These are phyloP conservation scores for Lutjanus argentimaculatus DNA, from an alignment of 2,797 vertebrate genomes.

Conservation along the genomic window DNA sequence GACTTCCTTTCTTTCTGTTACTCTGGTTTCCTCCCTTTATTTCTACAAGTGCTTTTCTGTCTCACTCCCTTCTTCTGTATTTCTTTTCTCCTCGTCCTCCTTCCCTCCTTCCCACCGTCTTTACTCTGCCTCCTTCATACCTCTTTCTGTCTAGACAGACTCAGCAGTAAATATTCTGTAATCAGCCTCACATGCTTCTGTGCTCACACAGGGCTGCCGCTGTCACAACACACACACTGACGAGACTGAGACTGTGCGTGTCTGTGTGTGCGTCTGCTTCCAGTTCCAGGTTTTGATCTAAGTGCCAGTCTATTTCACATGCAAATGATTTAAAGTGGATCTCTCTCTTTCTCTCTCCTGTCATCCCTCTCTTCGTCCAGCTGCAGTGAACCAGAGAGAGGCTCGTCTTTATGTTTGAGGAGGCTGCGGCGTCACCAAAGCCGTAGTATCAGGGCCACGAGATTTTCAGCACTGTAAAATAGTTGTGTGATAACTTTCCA, in stretches of 20 bases:
- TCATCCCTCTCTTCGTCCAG: constrained; percentile 59
- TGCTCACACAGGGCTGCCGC: constrained; percentile 45
- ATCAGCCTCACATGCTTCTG: constrained; percentile 63
- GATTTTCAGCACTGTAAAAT: not conserved
- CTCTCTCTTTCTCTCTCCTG: constrained; percentile 31
- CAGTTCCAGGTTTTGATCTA: constrained; percentile 66
- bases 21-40: not conserved
- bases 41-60: not conserved
- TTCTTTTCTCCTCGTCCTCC: not conserved
- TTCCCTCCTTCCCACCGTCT: not conserved
- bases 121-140: not conserved
- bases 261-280: constrained; percentile 35
- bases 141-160: constrained; percentile 42
- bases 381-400: constrained; percentile 55
- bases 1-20: no score
- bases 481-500: no score
- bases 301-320: constrained; percentile 75
- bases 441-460: not conserved
- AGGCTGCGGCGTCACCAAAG: constrained; percentile 9
- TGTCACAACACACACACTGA: constrained; percentile 45
- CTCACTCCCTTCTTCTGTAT: no score
- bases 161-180: constrained; percentile 63
- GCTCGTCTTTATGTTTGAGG: constrained; percentile 46
- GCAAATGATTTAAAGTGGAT: constrained; percentile 69
- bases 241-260: not conserved